Percentiles rank a stretch among this genome's conserved stretches.
Evolutionary conservation across 2,113 vertebrate genomes (phyloP).

Genomic region (Centropristis striata): DNA sequence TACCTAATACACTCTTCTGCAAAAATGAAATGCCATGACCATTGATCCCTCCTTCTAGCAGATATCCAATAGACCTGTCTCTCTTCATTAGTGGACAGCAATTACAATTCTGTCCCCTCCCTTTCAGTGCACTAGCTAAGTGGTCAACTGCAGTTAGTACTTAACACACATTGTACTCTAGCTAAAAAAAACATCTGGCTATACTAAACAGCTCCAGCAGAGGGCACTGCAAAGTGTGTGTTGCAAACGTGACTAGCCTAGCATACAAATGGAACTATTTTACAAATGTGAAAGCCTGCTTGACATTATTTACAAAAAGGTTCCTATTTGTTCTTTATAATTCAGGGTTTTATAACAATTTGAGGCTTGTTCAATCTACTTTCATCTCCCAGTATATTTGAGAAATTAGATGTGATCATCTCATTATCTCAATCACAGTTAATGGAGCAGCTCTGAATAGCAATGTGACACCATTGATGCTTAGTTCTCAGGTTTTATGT

Average conservation of each 20-base stretch:
- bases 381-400: neutral
- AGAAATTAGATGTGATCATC: neutral
- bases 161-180: neutral
- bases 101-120: neutral
- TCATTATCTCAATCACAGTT: neutral
- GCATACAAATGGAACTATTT: neutral
- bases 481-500: neutral
- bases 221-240: neutral
- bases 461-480: neutral
- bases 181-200: neutral
- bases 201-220: neutral
- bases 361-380: neutral
- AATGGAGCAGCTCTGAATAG: slow-evolving; percentile 5
- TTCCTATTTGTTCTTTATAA: neutral
- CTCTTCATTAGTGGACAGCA: neutral
- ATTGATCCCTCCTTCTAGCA: slow-evolving; percentile 5
- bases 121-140: neutral
- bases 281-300: neutral
- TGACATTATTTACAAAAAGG: neutral
- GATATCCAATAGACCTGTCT: neutral
- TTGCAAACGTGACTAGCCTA: neutral
- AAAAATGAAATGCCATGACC: neutral
- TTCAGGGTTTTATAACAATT: neutral
- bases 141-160: neutral
- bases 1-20: neutral